Evolutionary conservation across 1,140 invertebrate genomes (phyloP).

Genomic region (Holotrichia oblita): DNA sequence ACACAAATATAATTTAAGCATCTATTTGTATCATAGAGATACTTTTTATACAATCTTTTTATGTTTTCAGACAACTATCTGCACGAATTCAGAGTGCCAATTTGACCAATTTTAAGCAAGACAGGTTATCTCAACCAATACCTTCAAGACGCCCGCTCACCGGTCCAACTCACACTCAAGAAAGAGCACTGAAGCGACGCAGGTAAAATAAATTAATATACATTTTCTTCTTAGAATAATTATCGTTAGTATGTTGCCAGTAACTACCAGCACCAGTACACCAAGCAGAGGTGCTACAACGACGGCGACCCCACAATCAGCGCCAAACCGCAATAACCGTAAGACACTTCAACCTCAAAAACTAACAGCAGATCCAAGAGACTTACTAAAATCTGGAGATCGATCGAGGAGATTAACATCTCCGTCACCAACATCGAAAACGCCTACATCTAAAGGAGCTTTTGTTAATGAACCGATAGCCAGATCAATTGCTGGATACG

Average conservation of each 20-base stretch:
- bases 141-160: conserved; percentile 34
- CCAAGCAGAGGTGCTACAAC: conserved; percentile 36
- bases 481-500: conserved; percentile 57
- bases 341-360: conserved; percentile 24
- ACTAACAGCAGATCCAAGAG: conserved; percentile 25
- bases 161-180: conserved; percentile 36
- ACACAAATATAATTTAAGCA: too few relatives aligned
- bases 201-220: conserved; percentile 45
- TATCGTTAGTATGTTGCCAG: conserved; percentile 50
- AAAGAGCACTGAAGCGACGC: conserved; percentile 45
- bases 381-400: conserved; percentile 40
- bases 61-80: conserved; percentile 18
- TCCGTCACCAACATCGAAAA: conserved; percentile 41
- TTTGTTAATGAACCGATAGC: conserved; percentile 57
- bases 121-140: conserved; percentile 12
- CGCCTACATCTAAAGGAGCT: conserved; percentile 44
- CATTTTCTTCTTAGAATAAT: conserved; percentile 44
- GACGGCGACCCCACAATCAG: conserved; percentile 24
- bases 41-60: too few relatives aligned
- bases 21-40: too few relatives aligned
- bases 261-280: conserved; percentile 43
- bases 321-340: conserved; percentile 21
- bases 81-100: conserved; percentile 40
- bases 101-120: conserved; percentile 22
- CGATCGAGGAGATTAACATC: conserved; percentile 39